phyloP scores from a whole-genome alignment of 1,140 invertebrate genomes.

The Geopemphigus sp. region DNA sequence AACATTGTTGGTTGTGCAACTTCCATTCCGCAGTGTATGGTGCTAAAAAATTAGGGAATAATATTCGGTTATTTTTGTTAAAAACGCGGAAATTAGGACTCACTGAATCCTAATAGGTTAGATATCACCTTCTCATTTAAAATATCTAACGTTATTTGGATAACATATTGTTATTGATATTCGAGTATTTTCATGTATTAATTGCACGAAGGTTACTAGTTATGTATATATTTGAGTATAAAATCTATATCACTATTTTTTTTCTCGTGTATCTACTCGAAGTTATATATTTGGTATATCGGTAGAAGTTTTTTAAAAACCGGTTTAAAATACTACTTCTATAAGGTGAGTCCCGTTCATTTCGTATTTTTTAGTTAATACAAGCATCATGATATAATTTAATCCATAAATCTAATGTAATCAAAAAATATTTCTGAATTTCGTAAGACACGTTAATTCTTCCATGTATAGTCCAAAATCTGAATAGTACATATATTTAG shows the following conservation, averaged over 20 bases:
- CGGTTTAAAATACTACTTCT: neutral
- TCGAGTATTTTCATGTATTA: neutral
- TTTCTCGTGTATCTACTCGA: too few species aligned
- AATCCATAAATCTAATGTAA: neutral
- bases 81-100: neutral
- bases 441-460: neutral
- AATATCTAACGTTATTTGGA: too few species aligned
- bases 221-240: neutral
- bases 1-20: slow-evolving; percentile 30
- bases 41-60: neutral
- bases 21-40: neutral
- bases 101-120: too few species aligned
- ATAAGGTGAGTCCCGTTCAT: neutral
- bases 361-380: neutral
- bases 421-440: neutral
- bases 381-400: neutral
- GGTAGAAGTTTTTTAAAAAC: neutral
- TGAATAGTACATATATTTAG: too few species aligned
- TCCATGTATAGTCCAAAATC: neutral
- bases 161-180: neutral
- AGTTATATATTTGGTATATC: neutral
- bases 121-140: too few species aligned
- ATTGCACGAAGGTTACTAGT: neutral
- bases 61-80: slow-evolving; percentile 25
- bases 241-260: neutral